Conservation (phyloP, 2,888 invertebrate genomes). For the Pemphredon lugubris region DNA sequence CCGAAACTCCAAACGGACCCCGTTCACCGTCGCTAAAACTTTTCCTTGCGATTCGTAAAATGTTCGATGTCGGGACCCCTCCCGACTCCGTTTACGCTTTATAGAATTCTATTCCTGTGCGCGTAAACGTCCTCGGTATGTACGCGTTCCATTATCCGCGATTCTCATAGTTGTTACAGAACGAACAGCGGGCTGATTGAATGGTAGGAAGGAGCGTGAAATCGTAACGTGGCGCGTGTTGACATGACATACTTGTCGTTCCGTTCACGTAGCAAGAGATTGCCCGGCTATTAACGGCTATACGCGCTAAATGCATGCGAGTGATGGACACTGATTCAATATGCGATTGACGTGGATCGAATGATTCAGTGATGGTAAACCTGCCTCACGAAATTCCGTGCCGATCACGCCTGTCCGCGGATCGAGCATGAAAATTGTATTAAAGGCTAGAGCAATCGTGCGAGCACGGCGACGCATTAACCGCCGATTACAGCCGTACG, state of each 20-base stretch:
- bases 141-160: too few relatives aligned
- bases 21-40: too few relatives aligned
- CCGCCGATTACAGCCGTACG: slow-evolving; percentile 1
- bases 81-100: too few relatives aligned
- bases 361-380: slow-evolving; percentile 66
- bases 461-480: background rate
- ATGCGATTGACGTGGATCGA: slow-evolving; percentile 65
- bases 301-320: slow-evolving; percentile 53
- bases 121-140: too few relatives aligned
- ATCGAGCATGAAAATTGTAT: slow-evolving; percentile 45
- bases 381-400: slow-evolving; percentile 48
- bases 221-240: slow-evolving; percentile 51
- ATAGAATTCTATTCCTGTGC: too few relatives aligned
- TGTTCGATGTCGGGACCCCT: too few relatives aligned
- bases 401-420: slow-evolving; percentile 42
- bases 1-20: too few relatives aligned
- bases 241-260: slow-evolving; percentile 64
- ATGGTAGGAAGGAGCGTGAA: slow-evolving; percentile 47
- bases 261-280: slow-evolving; percentile 63
- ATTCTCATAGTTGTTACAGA: slow-evolving; percentile 24
- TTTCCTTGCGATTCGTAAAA: too few relatives aligned
- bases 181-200: slow-evolving; percentile 13
- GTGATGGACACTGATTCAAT: slow-evolving; percentile 68
- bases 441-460: slow-evolving; percentile 41
- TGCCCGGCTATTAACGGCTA: slow-evolving; percentile 62